phyloP scores from a whole-genome alignment of 2,113 vertebrate species.

The Genyomyrus donnyi region DNA sequence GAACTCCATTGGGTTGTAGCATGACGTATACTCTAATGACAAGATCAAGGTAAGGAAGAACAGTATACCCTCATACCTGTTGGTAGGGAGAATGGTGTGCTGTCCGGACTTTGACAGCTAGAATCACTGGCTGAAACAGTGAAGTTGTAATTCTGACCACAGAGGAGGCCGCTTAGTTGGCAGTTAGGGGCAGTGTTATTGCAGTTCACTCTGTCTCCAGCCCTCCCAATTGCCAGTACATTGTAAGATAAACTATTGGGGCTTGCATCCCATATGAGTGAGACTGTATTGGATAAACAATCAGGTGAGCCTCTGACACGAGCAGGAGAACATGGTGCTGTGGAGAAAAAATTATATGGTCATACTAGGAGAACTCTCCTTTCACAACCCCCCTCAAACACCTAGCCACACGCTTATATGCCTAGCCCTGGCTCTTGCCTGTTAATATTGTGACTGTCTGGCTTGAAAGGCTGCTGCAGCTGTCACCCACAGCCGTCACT shows the following conservation, averaged over 20 bases:
- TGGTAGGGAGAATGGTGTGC: constrained; percentile 35
- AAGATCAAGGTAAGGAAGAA: background rate
- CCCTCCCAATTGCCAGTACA: constrained; percentile 25
- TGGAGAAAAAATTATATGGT: background rate
- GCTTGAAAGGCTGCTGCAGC: constrained; percentile 41
- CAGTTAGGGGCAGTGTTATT: constrained; percentile 40
- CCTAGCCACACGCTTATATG: too few species aligned
- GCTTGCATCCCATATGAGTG: constrained; percentile 43
- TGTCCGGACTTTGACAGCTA: constrained; percentile 42
- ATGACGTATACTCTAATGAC: background rate
- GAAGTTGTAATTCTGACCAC: constrained; percentile 40
- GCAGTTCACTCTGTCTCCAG: constrained; percentile 32
- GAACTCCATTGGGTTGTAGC: background rate
- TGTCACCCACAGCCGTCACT: constrained; percentile 39
- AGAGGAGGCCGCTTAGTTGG: constrained; percentile 41
- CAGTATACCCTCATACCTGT: constrained; percentile 40
- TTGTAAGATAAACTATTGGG: constrained; percentile 37
- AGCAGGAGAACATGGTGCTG: constrained; percentile 47
- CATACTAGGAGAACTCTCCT: background rate
- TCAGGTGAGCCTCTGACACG: constrained; percentile 40
- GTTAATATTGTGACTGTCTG: background rate
- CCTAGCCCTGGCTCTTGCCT: background rate
- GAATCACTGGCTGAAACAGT: constrained; percentile 40
- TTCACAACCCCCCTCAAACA: background rate
- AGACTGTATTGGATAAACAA: constrained; percentile 31